These are phyloP conservation scores for Podotricha telesiphe DNA, from an alignment of 2,888 invertebrate genomes.

Conservation along the genomic window DNA sequence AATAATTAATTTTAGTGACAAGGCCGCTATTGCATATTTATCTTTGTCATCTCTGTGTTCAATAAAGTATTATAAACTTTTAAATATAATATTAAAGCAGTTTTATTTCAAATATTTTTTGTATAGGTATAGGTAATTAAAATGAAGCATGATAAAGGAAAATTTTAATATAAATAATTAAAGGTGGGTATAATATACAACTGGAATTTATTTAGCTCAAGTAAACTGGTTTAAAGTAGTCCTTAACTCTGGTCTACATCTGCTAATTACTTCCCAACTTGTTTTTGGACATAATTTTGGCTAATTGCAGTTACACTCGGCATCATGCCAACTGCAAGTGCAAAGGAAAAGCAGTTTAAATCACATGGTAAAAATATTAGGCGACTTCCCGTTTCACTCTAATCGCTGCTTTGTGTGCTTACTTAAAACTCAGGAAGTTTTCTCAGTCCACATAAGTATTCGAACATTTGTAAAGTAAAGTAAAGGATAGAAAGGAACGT, in stretches of 20 bases:
- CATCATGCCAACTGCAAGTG: slow-evolving; percentile 63
- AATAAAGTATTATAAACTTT: no score
- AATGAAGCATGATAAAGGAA: neutral
- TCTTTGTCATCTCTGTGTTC: no score
- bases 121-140: no score
- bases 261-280: slow-evolving; percentile 79
- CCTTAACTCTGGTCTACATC: slow-evolving; percentile 72
- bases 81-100: no score
- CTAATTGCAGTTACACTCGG: slow-evolving; percentile 78
- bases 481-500: neutral
- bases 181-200: slow-evolving; percentile 38
- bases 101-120: no score
- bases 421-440: neutral
- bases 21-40: no score
- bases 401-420: slow-evolving; percentile 6
- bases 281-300: slow-evolving; percentile 80
- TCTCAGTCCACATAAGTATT: neutral
- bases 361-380: slow-evolving; percentile 56
- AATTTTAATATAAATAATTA: slow-evolving; percentile 20
- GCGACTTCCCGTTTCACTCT: slow-evolving; percentile 51
- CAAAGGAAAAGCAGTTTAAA: slow-evolving; percentile 65
- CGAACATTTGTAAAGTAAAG: neutral
- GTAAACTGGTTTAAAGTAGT: slow-evolving; percentile 64
- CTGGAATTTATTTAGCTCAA: slow-evolving; percentile 44
- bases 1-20: neutral